Base-by-base conservation (phyloP, 2,797 vertebrate species). In the Sebastes oblongus region DNA sequence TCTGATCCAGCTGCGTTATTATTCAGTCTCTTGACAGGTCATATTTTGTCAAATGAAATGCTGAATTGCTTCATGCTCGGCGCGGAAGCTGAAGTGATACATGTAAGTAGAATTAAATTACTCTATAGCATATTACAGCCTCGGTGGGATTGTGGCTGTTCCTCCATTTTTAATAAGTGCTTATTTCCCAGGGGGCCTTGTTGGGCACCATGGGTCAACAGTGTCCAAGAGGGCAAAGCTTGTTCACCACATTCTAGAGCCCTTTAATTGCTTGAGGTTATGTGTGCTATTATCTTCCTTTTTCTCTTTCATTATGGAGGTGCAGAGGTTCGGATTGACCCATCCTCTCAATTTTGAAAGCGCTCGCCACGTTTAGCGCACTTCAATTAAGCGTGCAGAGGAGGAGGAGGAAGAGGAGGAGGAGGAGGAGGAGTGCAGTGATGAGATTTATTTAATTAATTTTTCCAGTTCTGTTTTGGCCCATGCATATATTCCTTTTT, bases 81-180 rank as follows among this genome's bases (percentile, higher is more conserved):
- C 85, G 42, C 77, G 64, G 86, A 87, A 92, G 92, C 93, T 91
- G 92, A 93, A 94, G 92, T 94, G 93, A 95, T 93, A 94, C 94
- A 95, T 94, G 92, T 95, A 94, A 94, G 94, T 93, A 95, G 94
- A 94, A 94, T 95, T 94, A 94, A 95, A 94, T 95, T 94, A 94
- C 94, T 93, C 93, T 90, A 94, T 94, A 94, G 93, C 93, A 94
- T 94, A 94, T 94, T 93, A 94, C 93, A 93, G 92, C 93, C 93
- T 93, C 92, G 42, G 89, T 83, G 93, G 94, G 93, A 94, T 93
- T 94, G 93, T 89, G 93, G 92, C 92, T 89, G 91, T 94, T 94
- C 93, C 91, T 95, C 91, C 93, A 94, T 95, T 94, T 95, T 95
- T 95, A 95, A 95, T 95, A 95, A 95, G 94, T 91, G 87, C 94